Conservation (phyloP, 1,140 invertebrate species). For the Spodoptera litura region DNA sequence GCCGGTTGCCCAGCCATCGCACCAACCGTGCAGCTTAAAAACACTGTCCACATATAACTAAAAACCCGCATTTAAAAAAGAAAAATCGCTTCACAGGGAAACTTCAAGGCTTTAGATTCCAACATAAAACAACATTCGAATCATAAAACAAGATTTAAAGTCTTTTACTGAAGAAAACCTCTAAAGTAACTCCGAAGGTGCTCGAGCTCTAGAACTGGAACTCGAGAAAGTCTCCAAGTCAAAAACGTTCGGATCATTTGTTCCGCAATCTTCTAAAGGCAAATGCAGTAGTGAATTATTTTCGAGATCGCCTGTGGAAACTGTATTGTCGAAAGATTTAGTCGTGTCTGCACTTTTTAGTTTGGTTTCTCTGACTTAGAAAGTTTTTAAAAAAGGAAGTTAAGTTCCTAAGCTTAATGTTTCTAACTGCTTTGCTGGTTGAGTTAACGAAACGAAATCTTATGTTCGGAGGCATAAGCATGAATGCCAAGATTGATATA, state of each 20-base stretch:
- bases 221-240: conserved; percentile 14
- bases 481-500: no score
- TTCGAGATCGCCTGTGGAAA: conserved; percentile 6
- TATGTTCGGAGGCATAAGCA: not conserved
- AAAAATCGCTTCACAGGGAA: no score
- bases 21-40: no score
- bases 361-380: not conserved
- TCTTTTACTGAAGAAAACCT: conserved; percentile 3
- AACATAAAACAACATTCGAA: not conserved
- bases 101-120: no score
- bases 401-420: no score
- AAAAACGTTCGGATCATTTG: conserved; percentile 28
- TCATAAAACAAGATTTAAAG: conserved; percentile 8
- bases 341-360: not conserved
- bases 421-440: not conserved
- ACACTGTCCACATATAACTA: no score
- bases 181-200: conserved; percentile 29
- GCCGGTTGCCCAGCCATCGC: no score
- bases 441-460: not conserved
- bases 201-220: conserved; percentile 11
- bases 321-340: conserved; percentile 31
- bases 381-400: not conserved
- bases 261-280: conserved; percentile 32
- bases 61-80: no score
- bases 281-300: conserved; percentile 36